A percentile compares a stretch with the other conserved stretches of the same genome.
Evolutionary conservation across 2,888 invertebrate species (phyloP).

Genomic region (Lapara coniferarum): DNA sequence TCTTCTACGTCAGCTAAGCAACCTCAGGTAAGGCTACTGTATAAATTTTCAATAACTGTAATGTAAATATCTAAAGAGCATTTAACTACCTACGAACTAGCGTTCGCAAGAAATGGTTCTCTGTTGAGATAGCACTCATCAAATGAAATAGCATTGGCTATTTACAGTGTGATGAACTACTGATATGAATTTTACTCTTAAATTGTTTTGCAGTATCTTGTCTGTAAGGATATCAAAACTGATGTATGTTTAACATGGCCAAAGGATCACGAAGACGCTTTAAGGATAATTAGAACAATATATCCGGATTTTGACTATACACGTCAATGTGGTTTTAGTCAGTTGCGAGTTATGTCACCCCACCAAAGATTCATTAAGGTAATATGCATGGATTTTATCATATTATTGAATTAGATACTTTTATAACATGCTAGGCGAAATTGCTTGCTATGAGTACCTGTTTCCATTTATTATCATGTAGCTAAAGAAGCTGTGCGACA

Average conservation of each 20-base stretch:
- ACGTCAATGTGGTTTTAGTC: constrained; percentile 52
- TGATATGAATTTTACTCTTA: background rate
- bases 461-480: background rate
- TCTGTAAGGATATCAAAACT: constrained; percentile 54
- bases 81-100: no score
- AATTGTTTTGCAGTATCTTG: constrained; percentile 44
- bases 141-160: background rate
- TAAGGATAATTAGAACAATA: constrained; percentile 35
- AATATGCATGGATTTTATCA: constrained; percentile 26
- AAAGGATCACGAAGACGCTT: constrained; percentile 37
- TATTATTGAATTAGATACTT: constrained; percentile 1
- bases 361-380: constrained; percentile 36
- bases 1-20: constrained; percentile 3
- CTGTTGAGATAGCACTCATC: background rate
- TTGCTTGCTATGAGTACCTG: constrained; percentile 13
- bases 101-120: background rate
- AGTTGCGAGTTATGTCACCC: constrained; percentile 36
- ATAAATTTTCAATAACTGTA: background rate
- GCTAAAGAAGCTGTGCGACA: constrained; percentile 10
- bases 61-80: no score
- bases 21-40: constrained; percentile 3
- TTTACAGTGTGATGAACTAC: no score
- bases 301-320: constrained; percentile 37
- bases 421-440: constrained; percentile 8
- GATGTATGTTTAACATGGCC: constrained; percentile 54